A percentile compares a stretch with the other conserved stretches of the same genome.
These are phyloP conservation scores for Chelonia mydas DNA, from an alignment of 2,797 vertebrate genomes.

Conservation along the genomic window DNA sequence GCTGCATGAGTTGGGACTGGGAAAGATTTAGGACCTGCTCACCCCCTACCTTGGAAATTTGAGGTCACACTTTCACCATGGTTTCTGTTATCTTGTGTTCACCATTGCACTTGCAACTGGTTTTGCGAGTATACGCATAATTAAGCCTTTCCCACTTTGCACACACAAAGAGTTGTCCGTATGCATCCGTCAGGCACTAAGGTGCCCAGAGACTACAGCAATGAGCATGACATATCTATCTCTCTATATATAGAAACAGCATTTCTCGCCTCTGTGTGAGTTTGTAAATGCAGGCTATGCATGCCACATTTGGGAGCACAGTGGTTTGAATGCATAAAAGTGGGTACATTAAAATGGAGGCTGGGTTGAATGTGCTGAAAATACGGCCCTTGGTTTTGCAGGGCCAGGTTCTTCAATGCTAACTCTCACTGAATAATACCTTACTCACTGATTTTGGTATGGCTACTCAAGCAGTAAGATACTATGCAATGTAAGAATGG, in stretches of 20 bases:
- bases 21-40: background rate
- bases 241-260: rapidly evolving
- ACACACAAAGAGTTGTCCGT: rapidly evolving
- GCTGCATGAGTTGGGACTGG: background rate
- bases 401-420: background rate
- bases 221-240: rapidly evolving
- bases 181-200: rapidly evolving
- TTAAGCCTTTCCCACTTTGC: rapidly evolving
- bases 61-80: background rate
- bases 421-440: background rate
- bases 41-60: background rate
- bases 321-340: background rate
- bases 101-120: background rate
- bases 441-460: background rate
- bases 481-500: background rate
- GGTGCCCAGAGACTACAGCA: background rate
- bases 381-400: background rate
- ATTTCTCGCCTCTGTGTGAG: no score
- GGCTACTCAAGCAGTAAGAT: background rate
- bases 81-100: background rate
- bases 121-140: rapidly evolving
- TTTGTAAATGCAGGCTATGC: slow-evolving; percentile 14
- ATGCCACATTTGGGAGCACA: background rate
- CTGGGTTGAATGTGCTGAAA: background rate
- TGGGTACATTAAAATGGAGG: background rate